Base-by-base conservation (phyloP, 2,888 invertebrate species). In the Chydorus sphaericus region DNA sequence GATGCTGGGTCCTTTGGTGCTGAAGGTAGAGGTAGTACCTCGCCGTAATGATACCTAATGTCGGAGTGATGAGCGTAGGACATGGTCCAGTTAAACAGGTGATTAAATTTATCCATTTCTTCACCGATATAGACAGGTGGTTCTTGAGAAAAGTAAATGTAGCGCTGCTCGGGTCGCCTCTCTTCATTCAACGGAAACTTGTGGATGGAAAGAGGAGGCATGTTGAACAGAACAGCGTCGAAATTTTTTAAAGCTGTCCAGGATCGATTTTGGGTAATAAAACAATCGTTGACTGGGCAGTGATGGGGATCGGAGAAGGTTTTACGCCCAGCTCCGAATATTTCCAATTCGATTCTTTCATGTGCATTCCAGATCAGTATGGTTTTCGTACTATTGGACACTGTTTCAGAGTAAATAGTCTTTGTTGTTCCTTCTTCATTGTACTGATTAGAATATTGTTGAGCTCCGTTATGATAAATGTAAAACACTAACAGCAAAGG, bases 1-100 rank as follows among this genome's bases (percentile, higher is more conserved):
- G 26, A 16, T 4, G 23, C 4, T 10, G 23, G 23, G 11, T 23
- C 28, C 11, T 23, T 26, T 14, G 44, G 44, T 3, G 44, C 44
- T 26, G 44, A 44, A 26, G 44, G 44, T 6, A 44, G 28, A 44
- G 44, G 26, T 6, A 44, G 23, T 26, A 44, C 20, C 11, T 33
- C 26, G 20, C 57, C 57, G 33, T 57, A 57, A 26, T 36, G 48
- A 16, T 53, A 48, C 6, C 23, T 36, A 36, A 57, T 37, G 26
- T 57, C 57, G 14, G 57, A 55, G 26, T 57, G 48, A 26, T 36
- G 5, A 11, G 48, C 36, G 29, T 57, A 57, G 3, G 57, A 48
- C 53, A 57, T 57, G 18, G 57, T 57, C 57, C 57, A 57, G 29
- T 57, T 57, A 20, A 54, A 57, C n/a, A 48, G 28, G 49, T 33